These are phyloP conservation scores for Coluber constrictor DNA, from an alignment of 2,797 vertebrate genomes.

Conservation along the genomic window DNA sequence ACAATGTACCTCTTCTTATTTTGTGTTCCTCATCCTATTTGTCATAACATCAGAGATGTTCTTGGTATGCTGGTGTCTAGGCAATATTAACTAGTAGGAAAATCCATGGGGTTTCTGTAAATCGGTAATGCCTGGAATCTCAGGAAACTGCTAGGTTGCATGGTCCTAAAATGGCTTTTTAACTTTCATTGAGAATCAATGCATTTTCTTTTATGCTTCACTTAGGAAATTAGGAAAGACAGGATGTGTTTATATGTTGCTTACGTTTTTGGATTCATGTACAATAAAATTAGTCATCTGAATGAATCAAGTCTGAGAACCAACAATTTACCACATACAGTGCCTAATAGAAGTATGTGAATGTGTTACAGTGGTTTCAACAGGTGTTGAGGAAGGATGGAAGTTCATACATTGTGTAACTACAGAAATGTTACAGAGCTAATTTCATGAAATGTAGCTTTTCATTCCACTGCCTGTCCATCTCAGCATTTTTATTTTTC, in stretches of 20 bases:
- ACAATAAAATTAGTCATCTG: background rate
- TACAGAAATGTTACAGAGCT: background rate
- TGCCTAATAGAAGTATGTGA: background rate
- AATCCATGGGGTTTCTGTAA: background rate
- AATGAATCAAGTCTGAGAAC: conserved; percentile 3
- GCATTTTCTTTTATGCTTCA: background rate
- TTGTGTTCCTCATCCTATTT: background rate
- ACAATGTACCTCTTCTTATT: background rate
- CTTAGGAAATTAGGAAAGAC: background rate
- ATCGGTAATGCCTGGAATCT: background rate
- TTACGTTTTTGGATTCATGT: background rate
- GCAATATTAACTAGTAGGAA: background rate
- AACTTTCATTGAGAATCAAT: background rate
- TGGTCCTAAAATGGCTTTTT: background rate
- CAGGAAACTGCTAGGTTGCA: background rate
- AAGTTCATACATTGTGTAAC: background rate
- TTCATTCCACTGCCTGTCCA: conserved; percentile 4
- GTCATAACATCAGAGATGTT: background rate
- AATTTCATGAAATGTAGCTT: conserved; percentile 5
- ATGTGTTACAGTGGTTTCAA: background rate
- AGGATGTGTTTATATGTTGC: background rate
- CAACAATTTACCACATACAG: background rate
- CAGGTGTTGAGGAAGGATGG: background rate
- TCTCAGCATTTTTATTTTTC: conserved; percentile 18
- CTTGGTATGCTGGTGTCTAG: background rate